These are phyloP conservation scores for Eristalis tenax DNA, from an alignment of 2,888 invertebrate genomes.

Conservation along the genomic window DNA sequence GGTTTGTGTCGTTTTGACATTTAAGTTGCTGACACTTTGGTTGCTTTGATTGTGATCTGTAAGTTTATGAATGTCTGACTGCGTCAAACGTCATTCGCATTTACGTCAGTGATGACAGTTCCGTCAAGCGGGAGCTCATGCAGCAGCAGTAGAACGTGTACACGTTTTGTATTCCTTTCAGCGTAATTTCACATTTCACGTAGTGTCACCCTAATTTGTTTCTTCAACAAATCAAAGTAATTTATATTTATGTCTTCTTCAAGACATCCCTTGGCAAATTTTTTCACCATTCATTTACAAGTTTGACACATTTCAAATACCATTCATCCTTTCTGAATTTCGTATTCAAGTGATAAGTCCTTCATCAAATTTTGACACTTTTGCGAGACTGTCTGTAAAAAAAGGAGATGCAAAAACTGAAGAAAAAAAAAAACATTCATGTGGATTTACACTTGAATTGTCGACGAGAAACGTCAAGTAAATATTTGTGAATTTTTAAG, in stretches of 20 bases:
- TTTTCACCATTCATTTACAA: not conserved
- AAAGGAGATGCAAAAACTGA: not conserved
- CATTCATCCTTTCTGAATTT: not conserved
- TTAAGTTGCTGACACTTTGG: not conserved
- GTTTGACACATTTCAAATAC: not conserved
- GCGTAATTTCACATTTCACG: too few species aligned
- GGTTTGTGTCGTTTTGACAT: not conserved
- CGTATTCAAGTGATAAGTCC: not conserved
- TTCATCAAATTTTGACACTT: too few species aligned
- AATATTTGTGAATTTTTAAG: slow-evolving; percentile 52
- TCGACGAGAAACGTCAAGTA: slow-evolving; percentile 42
- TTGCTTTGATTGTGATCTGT: not conserved
- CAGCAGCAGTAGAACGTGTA: not conserved
- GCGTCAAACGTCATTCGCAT: not conserved
- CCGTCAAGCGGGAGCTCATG: not conserved
- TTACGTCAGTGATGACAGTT: not conserved
- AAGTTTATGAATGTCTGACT: not conserved
- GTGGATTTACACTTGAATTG: slow-evolving; percentile 20
- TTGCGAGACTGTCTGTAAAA: not conserved
- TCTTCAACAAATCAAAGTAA: too few species aligned
- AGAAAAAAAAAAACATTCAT: not conserved
- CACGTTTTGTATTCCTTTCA: not conserved
- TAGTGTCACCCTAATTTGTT: too few species aligned
- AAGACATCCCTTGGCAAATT: not conserved
- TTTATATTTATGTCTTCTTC: too few species aligned